phyloP scores from a whole-genome alignment of 1,140 invertebrate genomes.

The Pogonomyrmex barbatus region DNA sequence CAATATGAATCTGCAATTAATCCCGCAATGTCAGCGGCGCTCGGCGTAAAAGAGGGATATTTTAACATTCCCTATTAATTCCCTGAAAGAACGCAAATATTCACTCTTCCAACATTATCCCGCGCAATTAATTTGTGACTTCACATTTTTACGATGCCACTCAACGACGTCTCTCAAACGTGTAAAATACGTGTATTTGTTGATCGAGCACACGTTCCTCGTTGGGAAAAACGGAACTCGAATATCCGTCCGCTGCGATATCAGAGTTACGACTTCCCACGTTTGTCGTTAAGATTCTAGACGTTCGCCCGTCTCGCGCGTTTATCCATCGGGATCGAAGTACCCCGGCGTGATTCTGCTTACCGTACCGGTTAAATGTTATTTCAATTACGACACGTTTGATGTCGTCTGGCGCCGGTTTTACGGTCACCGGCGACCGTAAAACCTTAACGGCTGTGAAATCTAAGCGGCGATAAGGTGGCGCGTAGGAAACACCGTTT shows the following conservation, averaged over 20 bases:
- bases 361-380: conserved; percentile 63
- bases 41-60: neutral
- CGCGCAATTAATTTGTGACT: neutral
- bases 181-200: neutral
- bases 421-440: conserved; percentile 55
- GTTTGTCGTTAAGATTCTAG: conserved; percentile 23
- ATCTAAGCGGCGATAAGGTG: conserved; percentile 71
- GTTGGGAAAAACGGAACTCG: neutral
- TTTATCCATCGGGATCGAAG: conserved; percentile 28
- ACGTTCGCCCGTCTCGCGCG: neutral
- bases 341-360: conserved; percentile 53
- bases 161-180: neutral
- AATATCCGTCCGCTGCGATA: neutral
- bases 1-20: conserved; percentile 44
- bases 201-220: no score
- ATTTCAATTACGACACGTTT: conserved; percentile 74
- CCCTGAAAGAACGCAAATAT: conserved; percentile 1
- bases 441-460: conserved; percentile 74
- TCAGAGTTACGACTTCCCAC: neutral
- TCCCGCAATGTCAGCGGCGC: conserved; percentile 5
- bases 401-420: conserved; percentile 71
- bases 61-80: conserved; percentile 1
- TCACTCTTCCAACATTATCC: neutral
- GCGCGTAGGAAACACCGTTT: conserved; percentile 59
- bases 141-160: neutral